phyloP scores from a whole-genome alignment of 2,113 vertebrate genomes.

The Zootoca vivipara region DNA sequence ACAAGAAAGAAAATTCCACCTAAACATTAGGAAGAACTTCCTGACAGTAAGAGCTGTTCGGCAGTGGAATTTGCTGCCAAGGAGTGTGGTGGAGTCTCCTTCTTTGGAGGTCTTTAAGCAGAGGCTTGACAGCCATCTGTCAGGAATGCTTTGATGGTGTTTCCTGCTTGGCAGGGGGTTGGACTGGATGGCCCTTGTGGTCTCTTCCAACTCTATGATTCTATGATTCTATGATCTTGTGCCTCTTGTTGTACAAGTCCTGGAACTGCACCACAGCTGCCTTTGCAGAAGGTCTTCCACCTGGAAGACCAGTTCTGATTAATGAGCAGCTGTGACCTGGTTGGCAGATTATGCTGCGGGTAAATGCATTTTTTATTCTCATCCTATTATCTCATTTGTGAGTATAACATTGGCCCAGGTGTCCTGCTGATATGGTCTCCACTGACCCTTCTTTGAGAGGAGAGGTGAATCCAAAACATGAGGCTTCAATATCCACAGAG shows the following conservation, averaged over 20 bases:
- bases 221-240: no score
- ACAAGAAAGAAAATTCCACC: no score
- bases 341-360: neutral
- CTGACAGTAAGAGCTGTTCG: no score
- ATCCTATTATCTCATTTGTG: constrained; percentile 10
- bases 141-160: no score
- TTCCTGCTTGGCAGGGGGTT: no score
- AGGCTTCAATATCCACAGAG: neutral
- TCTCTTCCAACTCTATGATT: no score
- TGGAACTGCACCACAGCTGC: neutral
- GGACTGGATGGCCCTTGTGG: no score
- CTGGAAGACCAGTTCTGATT: constrained; percentile 9
- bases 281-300: neutral
- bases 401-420: neutral
- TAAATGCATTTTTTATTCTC: constrained; percentile 1
- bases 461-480: neutral
- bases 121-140: no score
- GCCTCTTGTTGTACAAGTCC: neutral
- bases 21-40: no score
- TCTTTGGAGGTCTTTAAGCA: no score
- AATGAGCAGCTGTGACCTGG: constrained; percentile 14
- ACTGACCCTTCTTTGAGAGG: neutral
- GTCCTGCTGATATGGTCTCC: neutral
- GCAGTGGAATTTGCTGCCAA: no score
- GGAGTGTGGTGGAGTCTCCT: no score